These are phyloP conservation scores for Papilio gigon DNA, from an alignment of 2,888 invertebrate species.

Conservation along the genomic window DNA sequence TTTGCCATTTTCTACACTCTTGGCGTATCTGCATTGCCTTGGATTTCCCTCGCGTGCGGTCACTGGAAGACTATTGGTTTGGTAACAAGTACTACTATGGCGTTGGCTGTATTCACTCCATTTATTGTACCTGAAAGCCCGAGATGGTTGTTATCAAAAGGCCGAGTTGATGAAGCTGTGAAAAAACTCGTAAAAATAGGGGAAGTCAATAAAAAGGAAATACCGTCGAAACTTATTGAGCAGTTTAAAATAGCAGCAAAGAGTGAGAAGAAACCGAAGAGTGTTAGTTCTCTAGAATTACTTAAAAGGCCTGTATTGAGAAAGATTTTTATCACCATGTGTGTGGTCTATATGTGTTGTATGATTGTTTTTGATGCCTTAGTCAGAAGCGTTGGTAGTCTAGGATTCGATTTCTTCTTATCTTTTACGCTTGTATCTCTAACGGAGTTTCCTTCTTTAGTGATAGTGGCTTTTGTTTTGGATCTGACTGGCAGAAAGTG, in stretches of 20 bases:
- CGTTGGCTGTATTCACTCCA: conserved; percentile 57
- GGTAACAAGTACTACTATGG: conserved; percentile 64
- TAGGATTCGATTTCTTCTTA: conserved; percentile 66
- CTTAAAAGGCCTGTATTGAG: conserved; percentile 57
- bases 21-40: conserved; percentile 58
- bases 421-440: conserved; percentile 67
- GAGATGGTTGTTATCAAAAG: conserved; percentile 65
- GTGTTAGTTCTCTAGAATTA: conserved; percentile 53
- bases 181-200: conserved; percentile 58
- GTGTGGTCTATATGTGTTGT: conserved; percentile 59
- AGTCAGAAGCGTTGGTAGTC: conserved; percentile 60
- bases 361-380: conserved; percentile 63
- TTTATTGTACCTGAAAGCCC: conserved; percentile 69
- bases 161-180: conserved; percentile 61
- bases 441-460: conserved; percentile 66
- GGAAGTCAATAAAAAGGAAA: conserved; percentile 58
- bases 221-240: conserved; percentile 56
- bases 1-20: conserved; percentile 62
- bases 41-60: conserved; percentile 65
- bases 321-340: conserved; percentile 58
- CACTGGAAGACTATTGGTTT: conserved; percentile 65
- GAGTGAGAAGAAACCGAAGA: conserved; percentile 45
- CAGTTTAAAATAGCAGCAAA: conserved; percentile 53
- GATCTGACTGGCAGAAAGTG: conserved; percentile 65
- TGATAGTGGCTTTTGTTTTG: conserved; percentile 61